phyloP scores from a whole-genome alignment of 2,797 vertebrate genomes.

The Iguana delicatissima region DNA sequence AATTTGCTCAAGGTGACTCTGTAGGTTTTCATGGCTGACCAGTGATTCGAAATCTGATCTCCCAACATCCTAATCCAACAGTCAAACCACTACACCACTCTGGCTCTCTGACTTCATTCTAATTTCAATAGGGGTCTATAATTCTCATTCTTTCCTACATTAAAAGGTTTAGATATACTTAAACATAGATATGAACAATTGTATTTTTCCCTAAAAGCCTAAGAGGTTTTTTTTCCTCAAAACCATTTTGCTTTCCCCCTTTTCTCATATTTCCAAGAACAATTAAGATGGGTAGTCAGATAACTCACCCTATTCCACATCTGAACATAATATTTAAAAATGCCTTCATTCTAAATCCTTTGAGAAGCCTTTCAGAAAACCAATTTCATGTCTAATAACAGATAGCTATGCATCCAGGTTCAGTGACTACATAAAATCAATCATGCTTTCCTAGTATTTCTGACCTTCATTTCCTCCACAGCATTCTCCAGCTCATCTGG shows the following conservation, averaged over 20 bases:
- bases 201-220: background rate
- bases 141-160: background rate
- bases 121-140: background rate
- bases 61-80: no score
- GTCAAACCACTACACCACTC: no score
- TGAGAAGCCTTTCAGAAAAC: background rate
- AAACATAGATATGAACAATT: background rate
- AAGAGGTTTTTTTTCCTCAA: background rate
- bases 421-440: background rate
- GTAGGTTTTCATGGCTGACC: no score
- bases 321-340: slow-evolving; percentile 8
- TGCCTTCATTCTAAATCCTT: background rate
- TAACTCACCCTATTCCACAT: background rate
- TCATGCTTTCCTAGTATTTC: slow-evolving; percentile 34
- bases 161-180: background rate
- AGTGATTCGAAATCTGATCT: no score
- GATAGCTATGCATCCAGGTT: background rate
- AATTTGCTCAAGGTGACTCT: no score
- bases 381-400: background rate
- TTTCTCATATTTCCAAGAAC: background rate
- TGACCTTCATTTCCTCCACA: slow-evolving; percentile 97
- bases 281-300: background rate
- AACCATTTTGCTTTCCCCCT: background rate
- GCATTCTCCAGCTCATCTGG: slow-evolving; percentile 94
- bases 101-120: no score